Evolutionary conservation across 2,797 vertebrate species (phyloP).

Genomic region (Martes flavigula): DNA sequence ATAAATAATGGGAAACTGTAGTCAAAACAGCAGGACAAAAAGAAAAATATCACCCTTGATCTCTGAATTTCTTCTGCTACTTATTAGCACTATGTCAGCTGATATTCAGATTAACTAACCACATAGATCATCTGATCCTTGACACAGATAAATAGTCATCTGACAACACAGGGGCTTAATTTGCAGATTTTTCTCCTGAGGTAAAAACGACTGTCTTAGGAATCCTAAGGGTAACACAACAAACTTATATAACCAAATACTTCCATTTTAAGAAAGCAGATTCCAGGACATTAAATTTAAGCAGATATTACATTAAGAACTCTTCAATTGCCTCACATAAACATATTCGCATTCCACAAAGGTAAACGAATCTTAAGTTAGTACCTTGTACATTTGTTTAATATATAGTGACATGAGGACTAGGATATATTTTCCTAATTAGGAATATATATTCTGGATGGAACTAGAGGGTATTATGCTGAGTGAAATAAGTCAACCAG

Average conservation of each 20-base stretch:
- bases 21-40: slow-evolving; percentile 75
- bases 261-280: slow-evolving; percentile 65
- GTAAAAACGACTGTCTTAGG: slow-evolving; percentile 65
- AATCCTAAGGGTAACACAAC: slow-evolving; percentile 42
- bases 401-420: neutral
- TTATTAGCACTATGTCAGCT: slow-evolving; percentile 82
- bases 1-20: slow-evolving; percentile 81
- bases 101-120: slow-evolving; percentile 81
- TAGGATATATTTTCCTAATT: neutral
- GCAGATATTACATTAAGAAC: neutral
- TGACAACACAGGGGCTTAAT: slow-evolving; percentile 75
- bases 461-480: neutral
- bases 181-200: slow-evolving; percentile 62
- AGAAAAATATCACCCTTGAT: slow-evolving; percentile 79
- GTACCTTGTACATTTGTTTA: neutral
- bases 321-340: neutral
- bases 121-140: slow-evolving; percentile 76
- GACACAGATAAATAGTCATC: slow-evolving; percentile 77
- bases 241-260: slow-evolving; percentile 66
- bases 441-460: neutral
- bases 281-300: neutral
- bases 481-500: neutral
- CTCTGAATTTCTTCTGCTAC: slow-evolving; percentile 82
- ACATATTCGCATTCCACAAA: neutral
- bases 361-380: neutral